Evolutionary conservation across 2,113 vertebrate species (phyloP), one percentile per base, ranked within the genome.

Genomic region (Telmatochromis sp.): DNA sequence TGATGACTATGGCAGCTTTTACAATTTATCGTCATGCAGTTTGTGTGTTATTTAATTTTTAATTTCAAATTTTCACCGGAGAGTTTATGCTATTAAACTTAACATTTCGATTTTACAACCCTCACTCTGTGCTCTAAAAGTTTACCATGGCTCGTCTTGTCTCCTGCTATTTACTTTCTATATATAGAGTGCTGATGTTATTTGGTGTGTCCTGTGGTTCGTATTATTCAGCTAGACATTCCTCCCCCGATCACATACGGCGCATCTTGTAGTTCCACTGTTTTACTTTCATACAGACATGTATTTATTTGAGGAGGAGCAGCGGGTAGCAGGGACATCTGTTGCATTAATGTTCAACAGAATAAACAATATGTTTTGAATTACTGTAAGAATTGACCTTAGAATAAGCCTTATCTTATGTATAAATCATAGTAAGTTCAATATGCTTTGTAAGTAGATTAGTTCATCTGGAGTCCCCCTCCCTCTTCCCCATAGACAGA

Each of bases 401-500:
- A 79, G 87, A 95, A 96, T 95, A 96, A 96, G 94, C 94, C 91
- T 95, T 95, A 96, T 96, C 94, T 94, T 91, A 94, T 96, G 94
- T 93, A 95, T 93, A 94, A 95, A 94, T 94, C 93, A 96, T 95
- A 95, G 92, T 86, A 88, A 92, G 92, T 93, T 95, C 94, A 95
- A 95, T 94, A 95, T 95, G 90, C 92, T 93, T 94, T 95, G 95
- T 96, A 96, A 96, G 95, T 85, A 95, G 95, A 96, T 96, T 96
- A 96, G 89, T 91, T 96, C 89, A 93, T 95, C 84, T 93, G 91
- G 83, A 91, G 80, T 31, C 81, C 87, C 81, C 33, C 63, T 83
- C 81, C 68, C 53, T 40, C 63, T 21, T 17, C 12, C 84, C 68
- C 58, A 17, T 23, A 82, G 81, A 73, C 65, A 79, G 53, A 57